phyloP scores from a whole-genome alignment of 2,113 vertebrate species.

The Sinocyclocheilus anshuiensis region DNA sequence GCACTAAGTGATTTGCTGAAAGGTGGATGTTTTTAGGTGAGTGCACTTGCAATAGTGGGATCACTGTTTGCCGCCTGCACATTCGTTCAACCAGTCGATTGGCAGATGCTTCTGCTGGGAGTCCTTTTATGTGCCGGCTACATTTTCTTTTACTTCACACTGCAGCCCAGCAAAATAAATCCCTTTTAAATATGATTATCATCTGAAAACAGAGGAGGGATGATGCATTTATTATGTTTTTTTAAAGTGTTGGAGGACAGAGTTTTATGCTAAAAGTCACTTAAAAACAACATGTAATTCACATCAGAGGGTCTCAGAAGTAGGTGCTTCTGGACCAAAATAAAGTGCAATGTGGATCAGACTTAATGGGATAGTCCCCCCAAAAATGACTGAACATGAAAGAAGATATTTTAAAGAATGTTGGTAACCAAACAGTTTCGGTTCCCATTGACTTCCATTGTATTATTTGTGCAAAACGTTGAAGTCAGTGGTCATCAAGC shows the following conservation, averaged over 20 bases:
- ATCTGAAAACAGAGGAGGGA: too few relatives aligned
- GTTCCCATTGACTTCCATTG: neutral
- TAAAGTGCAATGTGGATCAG: neutral
- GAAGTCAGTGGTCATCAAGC: neutral
- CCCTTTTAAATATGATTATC: neutral
- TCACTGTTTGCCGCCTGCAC: neutral
- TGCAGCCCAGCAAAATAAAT: neutral
- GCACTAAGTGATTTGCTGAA: slow-evolving; percentile 13
- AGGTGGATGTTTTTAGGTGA: neutral
- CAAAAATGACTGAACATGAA: neutral
- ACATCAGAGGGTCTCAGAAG: neutral
- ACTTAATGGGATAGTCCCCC: neutral
- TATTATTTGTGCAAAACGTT: neutral
- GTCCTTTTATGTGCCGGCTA: neutral
- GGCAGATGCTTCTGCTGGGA: neutral
- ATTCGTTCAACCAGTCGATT: neutral
- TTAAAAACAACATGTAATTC: neutral
- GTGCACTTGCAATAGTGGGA: neutral
- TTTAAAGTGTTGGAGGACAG: too few relatives aligned
- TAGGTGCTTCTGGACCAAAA: neutral
- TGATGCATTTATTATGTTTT: neutral
- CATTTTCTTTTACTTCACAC: neutral
- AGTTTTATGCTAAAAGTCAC: neutral
- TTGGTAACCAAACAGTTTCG: neutral
- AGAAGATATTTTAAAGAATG: neutral